Evolutionary conservation across 2,113 vertebrate species (phyloP).

Genomic region (Brachypteracias leptosomus): DNA sequence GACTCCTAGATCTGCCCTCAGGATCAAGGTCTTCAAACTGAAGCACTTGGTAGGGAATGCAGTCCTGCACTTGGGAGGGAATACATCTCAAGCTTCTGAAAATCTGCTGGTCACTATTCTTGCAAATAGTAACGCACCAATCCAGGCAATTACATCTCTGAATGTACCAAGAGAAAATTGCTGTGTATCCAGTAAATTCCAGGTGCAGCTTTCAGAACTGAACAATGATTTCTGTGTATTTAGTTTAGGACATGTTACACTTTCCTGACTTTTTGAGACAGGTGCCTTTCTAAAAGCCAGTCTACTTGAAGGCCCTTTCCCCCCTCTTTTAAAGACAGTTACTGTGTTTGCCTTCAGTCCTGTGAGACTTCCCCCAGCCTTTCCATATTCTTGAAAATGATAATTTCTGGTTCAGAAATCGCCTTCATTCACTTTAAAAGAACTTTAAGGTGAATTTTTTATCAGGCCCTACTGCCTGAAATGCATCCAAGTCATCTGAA

Average conservation of each 20-base stretch:
- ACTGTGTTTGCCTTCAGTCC: background rate
- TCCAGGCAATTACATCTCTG: background rate
- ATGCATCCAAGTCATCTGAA: background rate
- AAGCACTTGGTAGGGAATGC: too few species aligned
- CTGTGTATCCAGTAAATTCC: background rate
- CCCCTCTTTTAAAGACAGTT: background rate
- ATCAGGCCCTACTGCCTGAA: background rate
- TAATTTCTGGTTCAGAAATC: background rate
- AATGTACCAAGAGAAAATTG: background rate
- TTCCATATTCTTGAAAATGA: background rate
- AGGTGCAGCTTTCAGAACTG: background rate
- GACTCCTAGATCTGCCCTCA: background rate
- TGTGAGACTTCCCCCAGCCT: background rate
- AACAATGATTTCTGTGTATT: background rate
- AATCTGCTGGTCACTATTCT: background rate
- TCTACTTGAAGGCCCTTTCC: background rate
- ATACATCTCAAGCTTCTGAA: background rate
- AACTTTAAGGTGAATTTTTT: slow-evolving; percentile 1
- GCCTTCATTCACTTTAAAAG: background rate
- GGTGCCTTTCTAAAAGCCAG: background rate
- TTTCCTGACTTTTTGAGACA: background rate
- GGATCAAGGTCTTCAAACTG: background rate
- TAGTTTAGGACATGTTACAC: background rate
- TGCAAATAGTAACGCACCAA: background rate
- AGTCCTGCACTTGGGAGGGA: background rate